Conservation (phyloP, 2,113 vertebrate species). For the Chaetodon auriga region DNA sequence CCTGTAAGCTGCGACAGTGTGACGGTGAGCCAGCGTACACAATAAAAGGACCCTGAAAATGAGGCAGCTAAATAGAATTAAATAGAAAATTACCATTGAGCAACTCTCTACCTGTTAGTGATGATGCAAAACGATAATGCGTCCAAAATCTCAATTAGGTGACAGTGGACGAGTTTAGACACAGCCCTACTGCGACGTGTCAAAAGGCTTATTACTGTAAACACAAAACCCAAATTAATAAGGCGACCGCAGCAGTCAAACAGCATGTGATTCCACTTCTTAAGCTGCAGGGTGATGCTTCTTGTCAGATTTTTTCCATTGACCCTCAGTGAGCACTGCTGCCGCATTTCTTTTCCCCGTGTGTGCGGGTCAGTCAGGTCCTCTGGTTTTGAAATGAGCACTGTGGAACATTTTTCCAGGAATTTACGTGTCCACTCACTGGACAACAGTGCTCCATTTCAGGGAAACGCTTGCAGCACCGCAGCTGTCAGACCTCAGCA, state of each 20-base stretch:
- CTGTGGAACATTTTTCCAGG: neutral
- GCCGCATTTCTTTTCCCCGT: neutral
- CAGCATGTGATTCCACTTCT: neutral
- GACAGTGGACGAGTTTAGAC: neutral
- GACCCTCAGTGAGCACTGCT: neutral
- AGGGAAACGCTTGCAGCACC: neutral
- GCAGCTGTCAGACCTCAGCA: neutral
- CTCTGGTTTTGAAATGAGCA: conserved; percentile 5
- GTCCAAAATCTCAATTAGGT: neutral
- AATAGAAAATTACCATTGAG: neutral
- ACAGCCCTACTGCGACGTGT: neutral
- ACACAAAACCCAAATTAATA: neutral
- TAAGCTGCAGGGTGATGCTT: neutral
- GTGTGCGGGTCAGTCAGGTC: neutral
- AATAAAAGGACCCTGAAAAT: neutral
- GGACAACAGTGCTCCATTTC: neutral
- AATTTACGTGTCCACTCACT: neutral
- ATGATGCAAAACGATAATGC: neutral
- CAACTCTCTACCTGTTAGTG: neutral
- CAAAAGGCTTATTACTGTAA: neutral
- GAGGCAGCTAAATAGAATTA: neutral
- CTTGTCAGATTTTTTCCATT: neutral
- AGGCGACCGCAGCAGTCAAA: neutral
- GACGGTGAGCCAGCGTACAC: neutral
- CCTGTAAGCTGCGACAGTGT: neutral